phyloP scores from a whole-genome alignment of 2,113 vertebrate genomes.

The Brachirus orientalis region DNA sequence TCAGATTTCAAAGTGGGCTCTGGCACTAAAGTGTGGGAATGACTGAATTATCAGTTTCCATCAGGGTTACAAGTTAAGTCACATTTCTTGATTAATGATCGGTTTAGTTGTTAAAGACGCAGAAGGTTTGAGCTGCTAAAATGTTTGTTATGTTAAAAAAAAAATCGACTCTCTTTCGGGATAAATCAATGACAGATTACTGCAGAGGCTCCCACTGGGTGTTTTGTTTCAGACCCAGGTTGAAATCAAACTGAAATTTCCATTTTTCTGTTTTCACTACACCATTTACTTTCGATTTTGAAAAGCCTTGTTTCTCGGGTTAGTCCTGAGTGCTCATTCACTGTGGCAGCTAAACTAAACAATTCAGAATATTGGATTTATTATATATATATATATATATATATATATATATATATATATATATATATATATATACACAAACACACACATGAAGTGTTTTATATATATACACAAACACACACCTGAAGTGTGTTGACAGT shows the following conservation, averaged over 20 bases:
- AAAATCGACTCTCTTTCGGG: neutral
- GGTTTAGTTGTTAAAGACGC: neutral
- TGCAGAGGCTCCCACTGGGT: neutral
- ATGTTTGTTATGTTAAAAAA: neutral
- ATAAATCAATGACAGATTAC: neutral
- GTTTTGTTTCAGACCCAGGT: neutral
- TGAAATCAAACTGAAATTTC: conserved; percentile 3
- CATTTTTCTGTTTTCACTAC: neutral
- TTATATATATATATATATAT: too few species aligned
- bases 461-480: neutral
- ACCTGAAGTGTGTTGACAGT: neutral
- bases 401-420: too few species aligned
- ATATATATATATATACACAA: too few species aligned
- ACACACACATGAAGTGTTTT: too few species aligned
- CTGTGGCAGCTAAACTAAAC: too few species aligned
- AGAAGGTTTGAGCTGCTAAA: neutral
- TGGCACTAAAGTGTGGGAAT: too few species aligned
- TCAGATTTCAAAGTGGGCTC: too few species aligned
- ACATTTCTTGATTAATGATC: neutral
- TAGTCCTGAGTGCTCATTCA: neutral
- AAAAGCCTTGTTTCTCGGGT: conserved; percentile 14
- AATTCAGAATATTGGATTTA: too few species aligned
- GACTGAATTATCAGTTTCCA: too few species aligned
- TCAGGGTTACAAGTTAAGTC: too few species aligned
- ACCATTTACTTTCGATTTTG: neutral